Evolutionary conservation across 2,888 invertebrate species (phyloP), one percentile per base, ranked within the genome.

Genomic region (Cerastoderma edule): DNA sequence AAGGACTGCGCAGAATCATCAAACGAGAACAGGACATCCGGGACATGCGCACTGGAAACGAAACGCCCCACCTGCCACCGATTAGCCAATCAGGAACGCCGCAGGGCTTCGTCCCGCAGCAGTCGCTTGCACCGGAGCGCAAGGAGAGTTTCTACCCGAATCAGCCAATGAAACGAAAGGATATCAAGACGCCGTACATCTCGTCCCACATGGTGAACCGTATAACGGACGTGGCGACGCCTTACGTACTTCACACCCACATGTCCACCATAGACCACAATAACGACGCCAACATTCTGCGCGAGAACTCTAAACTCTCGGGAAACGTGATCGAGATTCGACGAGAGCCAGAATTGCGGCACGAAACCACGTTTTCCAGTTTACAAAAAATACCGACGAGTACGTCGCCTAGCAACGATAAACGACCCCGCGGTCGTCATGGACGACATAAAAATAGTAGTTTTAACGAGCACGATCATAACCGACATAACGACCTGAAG

Each of bases 191-290:
- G 19, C 82, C 82, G 16, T 82, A 82, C 48, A 75, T 82, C 16
- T 74, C 79, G 32, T n/a, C n/a, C 8, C 82, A 81, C 54, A 71
- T 79, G 24, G 72, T 57, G 1, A 81, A 83, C 46, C 57, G 81
- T 13, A 53, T 78, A 30, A 83, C 77, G 28, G 86, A 86, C 4
- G 80, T 84, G 16, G 69, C 78, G 1, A 86, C 84, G 5, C 86
- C 86, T 0, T 86, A 86, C 44, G 76, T 86, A 22, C 53, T 84
- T 48, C 84, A 83, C 66, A 83, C 78, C 54, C 83, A 83, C 28
- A 64, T 81, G 46, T 74, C 79, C 6, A 86, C 83, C 54, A 65
- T 75, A 27, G 83, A 86, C 22, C 67, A 54, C 0, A 27, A 50
- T 22, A 69, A 79, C 2, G 77, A 78, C 2, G 28, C 63, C 56